Evolutionary conservation across 2,113 vertebrate species (phyloP).

Genomic region (Pachycephala philippinensis): DNA sequence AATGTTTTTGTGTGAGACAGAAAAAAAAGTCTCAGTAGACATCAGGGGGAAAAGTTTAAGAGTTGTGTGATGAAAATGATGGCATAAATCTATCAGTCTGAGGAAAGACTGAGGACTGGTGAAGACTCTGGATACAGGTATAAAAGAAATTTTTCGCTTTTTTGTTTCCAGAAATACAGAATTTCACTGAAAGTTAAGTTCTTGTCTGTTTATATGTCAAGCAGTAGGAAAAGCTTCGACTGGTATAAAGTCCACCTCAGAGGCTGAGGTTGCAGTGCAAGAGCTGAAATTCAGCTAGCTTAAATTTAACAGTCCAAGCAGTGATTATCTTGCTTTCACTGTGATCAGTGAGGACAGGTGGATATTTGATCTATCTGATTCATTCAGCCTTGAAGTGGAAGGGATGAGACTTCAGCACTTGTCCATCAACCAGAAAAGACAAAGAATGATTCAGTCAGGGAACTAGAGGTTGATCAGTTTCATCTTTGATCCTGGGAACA

Average conservation of each 20-base stretch:
- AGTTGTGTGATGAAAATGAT: neutral
- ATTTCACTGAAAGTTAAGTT: neutral
- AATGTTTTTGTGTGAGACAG: neutral
- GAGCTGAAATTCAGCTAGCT: neutral
- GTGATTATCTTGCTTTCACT: neutral
- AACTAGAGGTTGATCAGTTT: neutral
- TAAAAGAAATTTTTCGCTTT: neutral
- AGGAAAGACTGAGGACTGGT: neutral
- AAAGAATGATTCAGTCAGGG: neutral
- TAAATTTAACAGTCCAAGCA: neutral
- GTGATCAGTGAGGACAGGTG: neutral
- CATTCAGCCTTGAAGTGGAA: neutral
- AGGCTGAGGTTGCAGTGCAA: neutral
- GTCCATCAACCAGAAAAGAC: neutral
- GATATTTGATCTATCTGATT: neutral
- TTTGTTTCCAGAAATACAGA: neutral
- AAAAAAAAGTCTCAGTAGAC: neutral
- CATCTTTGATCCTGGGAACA: neutral
- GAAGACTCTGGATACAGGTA: neutral
- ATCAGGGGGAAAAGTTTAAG: neutral
- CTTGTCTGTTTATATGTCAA: neutral
- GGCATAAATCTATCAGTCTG: rapidly evolving
- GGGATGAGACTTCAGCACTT: neutral
- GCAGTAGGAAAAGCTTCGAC: neutral
- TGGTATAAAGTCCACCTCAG: neutral